These are phyloP conservation scores for Hirtodrosophila alboralis DNA, from an alignment of 2,888 invertebrate genomes.

Conservation along the genomic window DNA sequence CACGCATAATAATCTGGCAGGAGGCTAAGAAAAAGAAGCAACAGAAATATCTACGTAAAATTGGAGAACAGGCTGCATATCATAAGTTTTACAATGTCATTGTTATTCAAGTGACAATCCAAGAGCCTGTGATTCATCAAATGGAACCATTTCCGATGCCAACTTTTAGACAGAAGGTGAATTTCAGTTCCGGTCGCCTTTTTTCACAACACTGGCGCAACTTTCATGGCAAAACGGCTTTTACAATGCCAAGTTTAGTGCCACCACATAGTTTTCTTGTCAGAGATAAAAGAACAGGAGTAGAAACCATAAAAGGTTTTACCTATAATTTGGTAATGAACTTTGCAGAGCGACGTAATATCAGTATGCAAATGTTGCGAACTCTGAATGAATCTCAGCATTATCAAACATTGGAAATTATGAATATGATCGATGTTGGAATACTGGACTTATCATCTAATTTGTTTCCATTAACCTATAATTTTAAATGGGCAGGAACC, in stretches of 20 bases:
- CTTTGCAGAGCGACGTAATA: slow-evolving; percentile 36
- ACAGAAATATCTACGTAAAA: neutral
- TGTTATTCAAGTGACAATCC: slow-evolving; percentile 2
- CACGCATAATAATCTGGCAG: slow-evolving; percentile 45
- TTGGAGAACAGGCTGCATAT: slow-evolving; percentile 2
- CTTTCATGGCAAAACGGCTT: slow-evolving; percentile 38
- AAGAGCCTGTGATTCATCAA: neutral
- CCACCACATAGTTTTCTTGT: slow-evolving; percentile 24
- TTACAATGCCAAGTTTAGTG: neutral
- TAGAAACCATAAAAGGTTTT: slow-evolving; percentile 6
- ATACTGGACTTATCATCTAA: slow-evolving; percentile 35
- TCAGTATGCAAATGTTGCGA: slow-evolving; percentile 2
- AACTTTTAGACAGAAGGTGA: neutral
- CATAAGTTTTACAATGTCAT: slow-evolving; percentile 29
- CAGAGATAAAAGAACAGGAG: slow-evolving; percentile 26
- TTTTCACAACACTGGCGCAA: slow-evolving; percentile 34
- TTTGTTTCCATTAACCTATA: neutral
- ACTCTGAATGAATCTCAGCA: accelerated
- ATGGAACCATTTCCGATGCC: slow-evolving; percentile 54
- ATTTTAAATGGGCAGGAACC: accelerated
- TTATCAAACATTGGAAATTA: accelerated
- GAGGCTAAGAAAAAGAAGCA: slow-evolving; percentile 1
- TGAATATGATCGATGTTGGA: neutral
- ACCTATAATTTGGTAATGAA: neutral
- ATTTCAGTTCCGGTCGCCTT: neutral